phyloP scores from a whole-genome alignment of 2,113 vertebrate genomes.

The Jacana jacana region DNA sequence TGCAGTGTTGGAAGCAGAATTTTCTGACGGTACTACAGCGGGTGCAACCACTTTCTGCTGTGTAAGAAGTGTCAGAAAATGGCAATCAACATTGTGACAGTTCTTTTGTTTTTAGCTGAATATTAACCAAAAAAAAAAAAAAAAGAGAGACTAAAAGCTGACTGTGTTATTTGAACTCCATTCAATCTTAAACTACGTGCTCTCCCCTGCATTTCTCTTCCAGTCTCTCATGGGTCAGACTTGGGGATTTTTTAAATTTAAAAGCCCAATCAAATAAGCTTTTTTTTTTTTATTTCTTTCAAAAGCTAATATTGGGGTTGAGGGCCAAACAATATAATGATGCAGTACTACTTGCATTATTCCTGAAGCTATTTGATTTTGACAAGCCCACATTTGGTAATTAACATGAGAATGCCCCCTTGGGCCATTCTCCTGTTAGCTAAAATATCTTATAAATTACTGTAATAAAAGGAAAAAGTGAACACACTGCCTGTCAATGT shows the following conservation, averaged over 20 bases:
- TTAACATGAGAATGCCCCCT: slow-evolving; percentile 84
- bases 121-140: slow-evolving; percentile 30
- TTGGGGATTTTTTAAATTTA: slow-evolving; percentile 54
- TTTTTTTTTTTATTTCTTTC: neutral
- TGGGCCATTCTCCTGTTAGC: slow-evolving; percentile 81
- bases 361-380: slow-evolving; percentile 84
- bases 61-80: neutral
- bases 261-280: slow-evolving; percentile 65
- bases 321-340: slow-evolving; percentile 79
- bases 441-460: slow-evolving; percentile 87
- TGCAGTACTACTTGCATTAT: slow-evolving; percentile 78
- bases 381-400: slow-evolving; percentile 85
- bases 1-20: neutral
- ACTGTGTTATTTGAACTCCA: neutral
- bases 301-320: slow-evolving; percentile 78
- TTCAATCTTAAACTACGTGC: slow-evolving; percentile 42
- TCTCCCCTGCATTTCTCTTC: slow-evolving; percentile 40
- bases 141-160: neutral
- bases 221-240: slow-evolving; percentile 18
- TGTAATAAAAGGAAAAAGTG: slow-evolving; percentile 81
- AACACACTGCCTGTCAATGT: slow-evolving; percentile 80
- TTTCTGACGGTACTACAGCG: neutral
- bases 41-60: neutral
- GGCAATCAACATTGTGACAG: slow-evolving; percentile 39
- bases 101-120: slow-evolving; percentile 18